Evolutionary conservation across 2,113 vertebrate genomes (phyloP).

Genomic region (Bettongia penicillata): DNA sequence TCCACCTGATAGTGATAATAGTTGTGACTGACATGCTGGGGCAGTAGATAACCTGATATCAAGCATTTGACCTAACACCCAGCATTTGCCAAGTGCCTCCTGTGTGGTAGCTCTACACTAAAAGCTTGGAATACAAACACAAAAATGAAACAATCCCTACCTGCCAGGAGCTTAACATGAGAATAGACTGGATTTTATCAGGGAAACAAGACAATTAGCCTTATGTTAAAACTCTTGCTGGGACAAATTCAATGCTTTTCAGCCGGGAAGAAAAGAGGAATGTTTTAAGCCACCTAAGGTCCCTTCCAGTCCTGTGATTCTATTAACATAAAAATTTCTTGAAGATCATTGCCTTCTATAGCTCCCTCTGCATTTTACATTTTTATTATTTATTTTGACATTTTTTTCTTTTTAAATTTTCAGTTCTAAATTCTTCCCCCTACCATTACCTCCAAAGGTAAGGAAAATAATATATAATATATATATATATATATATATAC

Average conservation of each 20-base stretch:
- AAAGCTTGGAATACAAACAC: not conserved
- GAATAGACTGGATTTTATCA: not conserved
- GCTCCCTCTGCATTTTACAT: not conserved
- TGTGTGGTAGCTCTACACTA: not conserved
- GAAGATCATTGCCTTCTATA: not conserved
- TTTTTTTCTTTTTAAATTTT: not conserved
- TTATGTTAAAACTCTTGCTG: not conserved
- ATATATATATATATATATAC: too few species aligned
- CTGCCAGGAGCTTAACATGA: not conserved
- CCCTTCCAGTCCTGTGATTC: not conserved
- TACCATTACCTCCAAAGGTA: not conserved
- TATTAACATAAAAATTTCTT: constrained; percentile 14
- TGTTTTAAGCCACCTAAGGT: too few species aligned
- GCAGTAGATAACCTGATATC: not conserved
- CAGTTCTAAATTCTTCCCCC: not conserved
- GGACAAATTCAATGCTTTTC: not conserved
- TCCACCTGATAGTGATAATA: not conserved
- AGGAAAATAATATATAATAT: too few species aligned
- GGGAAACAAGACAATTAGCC: not conserved
- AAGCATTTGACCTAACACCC: not conserved
- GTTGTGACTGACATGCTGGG: not conserved
- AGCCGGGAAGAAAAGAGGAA: not conserved
- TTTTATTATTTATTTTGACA: not conserved
- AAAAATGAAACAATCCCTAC: not conserved
- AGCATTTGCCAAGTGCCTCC: not conserved